phyloP scores from a whole-genome alignment of 2,113 vertebrate genomes.

The Microcebus ravelobensis region DNA sequence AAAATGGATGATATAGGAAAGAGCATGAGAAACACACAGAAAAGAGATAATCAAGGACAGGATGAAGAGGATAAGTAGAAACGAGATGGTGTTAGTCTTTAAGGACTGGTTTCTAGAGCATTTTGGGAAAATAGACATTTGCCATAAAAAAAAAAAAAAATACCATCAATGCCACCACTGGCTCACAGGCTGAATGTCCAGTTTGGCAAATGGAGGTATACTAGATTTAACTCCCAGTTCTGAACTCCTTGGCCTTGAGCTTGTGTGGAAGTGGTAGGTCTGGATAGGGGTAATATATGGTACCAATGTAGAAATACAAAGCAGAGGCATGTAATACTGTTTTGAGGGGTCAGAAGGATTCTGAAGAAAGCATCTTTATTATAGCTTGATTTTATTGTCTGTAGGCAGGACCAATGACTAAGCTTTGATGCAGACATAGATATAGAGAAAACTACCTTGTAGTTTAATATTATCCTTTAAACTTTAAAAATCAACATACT shows the following conservation, averaged over 20 bases:
- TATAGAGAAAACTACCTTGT: background rate
- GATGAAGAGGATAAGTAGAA: background rate
- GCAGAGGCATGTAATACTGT: background rate
- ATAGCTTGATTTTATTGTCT: background rate
- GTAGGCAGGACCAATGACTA: background rate
- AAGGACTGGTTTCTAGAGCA: background rate
- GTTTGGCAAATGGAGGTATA: background rate
- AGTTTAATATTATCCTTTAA: background rate
- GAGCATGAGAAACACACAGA: background rate
- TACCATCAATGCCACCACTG: no score
- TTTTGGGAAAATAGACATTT: background rate
- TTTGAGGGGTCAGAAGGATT: background rate
- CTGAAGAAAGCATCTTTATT: background rate
- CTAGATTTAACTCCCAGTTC: background rate
- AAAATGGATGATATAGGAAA: background rate
- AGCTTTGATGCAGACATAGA: background rate
- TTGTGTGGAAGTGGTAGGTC: background rate
- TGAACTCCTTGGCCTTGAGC: background rate
- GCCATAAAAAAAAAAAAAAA: background rate
- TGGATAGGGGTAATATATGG: background rate
- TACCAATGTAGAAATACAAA: background rate
- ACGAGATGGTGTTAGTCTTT: background rate
- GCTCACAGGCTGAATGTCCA: background rate
- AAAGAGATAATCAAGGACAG: background rate
- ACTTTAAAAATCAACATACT: background rate